Evolutionary conservation across 2,113 vertebrate species (phyloP), one percentile per base, ranked within the genome.

Genomic region (Guaruba guarouba): DNA sequence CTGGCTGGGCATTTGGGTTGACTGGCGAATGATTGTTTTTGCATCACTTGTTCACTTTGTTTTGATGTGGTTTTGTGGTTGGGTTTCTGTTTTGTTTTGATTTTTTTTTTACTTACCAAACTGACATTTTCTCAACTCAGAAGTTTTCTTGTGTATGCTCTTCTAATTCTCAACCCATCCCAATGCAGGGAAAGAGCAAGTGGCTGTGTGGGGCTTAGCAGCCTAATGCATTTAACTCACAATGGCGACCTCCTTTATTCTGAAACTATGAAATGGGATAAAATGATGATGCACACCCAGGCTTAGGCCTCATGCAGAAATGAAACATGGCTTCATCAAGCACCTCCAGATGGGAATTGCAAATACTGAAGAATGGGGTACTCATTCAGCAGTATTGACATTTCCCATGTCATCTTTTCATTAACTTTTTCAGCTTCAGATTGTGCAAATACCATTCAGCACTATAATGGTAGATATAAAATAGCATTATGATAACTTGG

Each of bases 1-100:
- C 29, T 31, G 17, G 0, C 8, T 46, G 11, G 8, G 3, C 10
- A 62, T 46, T 0, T 0, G 0, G 3, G 24, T 66, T 55, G 16
- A 69, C 13, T 43, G 16, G 4, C 46, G 16, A 82, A 59, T 0
- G 3, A 51, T 18, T 51, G 10, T 2, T 71, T 67, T 82, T 68
- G 3, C 31, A 44, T 49, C 3, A 24, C 5, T 82, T 75, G 8
- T 35, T 70, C 61, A 9, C 5, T 82, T 66, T 61, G 4, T 41
- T 66, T 74, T 77, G 2, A 29, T 83, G 10, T 2, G 1, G 0
- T 39, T 77, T 85, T 25, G 6, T 4, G 48, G 2, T 13, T 59
- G 5, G 6, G 70, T 29, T 82, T 88, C 17, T 68, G 1, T 5
- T 68, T 64, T 54, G 2, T 1, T 91, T 73, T 61, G 3, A 2